phyloP scores from a whole-genome alignment of 2,888 invertebrate genomes.

The Callosobruchus maculatus region DNA sequence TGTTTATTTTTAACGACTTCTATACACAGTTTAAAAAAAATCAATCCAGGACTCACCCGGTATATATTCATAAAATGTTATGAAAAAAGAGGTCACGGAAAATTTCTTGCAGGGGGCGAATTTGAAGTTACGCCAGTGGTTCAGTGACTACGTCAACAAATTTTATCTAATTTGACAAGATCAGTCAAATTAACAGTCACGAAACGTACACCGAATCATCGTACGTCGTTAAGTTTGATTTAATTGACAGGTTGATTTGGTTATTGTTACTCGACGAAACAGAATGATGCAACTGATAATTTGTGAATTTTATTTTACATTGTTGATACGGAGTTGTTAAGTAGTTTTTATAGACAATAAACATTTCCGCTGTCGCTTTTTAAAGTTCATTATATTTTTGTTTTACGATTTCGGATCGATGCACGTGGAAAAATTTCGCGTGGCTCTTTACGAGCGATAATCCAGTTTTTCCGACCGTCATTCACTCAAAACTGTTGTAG shows the following conservation, averaged over 20 bases:
- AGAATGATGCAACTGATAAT: not conserved
- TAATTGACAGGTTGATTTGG: not conserved
- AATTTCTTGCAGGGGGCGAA: too few relatives aligned
- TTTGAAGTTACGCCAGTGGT: too few relatives aligned
- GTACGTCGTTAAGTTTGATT: not conserved
- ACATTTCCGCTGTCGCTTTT: not conserved
- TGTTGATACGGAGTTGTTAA: not conserved
- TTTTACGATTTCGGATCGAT: not conserved
- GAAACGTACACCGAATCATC: not conserved
- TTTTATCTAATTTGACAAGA: not conserved
- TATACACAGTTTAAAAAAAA: too few relatives aligned
- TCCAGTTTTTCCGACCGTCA: not conserved
- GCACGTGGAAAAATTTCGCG: not conserved
- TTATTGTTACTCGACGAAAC: not conserved
- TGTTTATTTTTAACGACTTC: too few relatives aligned
- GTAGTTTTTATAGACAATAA: not conserved
- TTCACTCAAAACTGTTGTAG: not conserved
- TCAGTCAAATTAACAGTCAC: not conserved
- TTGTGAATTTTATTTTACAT: not conserved
- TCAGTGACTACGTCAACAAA: too few relatives aligned
- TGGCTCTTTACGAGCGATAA: not conserved
- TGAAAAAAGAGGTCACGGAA: too few relatives aligned
- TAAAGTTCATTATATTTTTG: not conserved
- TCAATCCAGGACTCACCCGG: too few relatives aligned
- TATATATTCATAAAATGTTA: too few relatives aligned